Evolutionary conservation across 2,113 vertebrate species (phyloP).

Genomic region (Tachuris rubrigastra): DNA sequence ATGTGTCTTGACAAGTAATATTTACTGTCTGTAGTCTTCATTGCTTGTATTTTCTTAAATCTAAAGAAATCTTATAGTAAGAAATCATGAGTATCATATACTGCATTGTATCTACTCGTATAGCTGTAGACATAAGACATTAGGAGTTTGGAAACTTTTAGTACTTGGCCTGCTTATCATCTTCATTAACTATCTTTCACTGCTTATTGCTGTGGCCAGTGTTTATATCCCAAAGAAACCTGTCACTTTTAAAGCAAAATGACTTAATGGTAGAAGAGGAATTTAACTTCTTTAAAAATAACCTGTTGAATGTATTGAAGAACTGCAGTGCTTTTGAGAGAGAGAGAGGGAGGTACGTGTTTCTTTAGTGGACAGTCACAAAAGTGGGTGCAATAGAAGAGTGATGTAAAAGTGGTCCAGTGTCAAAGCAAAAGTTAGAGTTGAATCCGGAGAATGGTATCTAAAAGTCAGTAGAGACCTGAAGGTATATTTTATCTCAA

Average conservation of each 20-base stretch:
- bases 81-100: neutral
- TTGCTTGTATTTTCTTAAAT: neutral
- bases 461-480: neutral
- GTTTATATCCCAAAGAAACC: neutral
- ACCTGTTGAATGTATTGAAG: neutral
- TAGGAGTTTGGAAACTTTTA: neutral
- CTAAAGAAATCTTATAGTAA: neutral
- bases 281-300: neutral
- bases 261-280: neutral
- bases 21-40: neutral
- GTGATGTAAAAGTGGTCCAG: neutral
- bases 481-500: neutral
- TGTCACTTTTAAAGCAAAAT: neutral
- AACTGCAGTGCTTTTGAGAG: neutral
- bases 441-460: neutral
- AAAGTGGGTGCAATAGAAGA: neutral
- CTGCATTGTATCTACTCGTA: neutral
- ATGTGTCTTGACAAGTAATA: neutral
- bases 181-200: neutral
- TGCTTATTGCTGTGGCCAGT: neutral
- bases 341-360: neutral
- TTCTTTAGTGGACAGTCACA: neutral
- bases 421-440: neutral
- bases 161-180: fast-evolving
- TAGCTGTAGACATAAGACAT: neutral